These are phyloP conservation scores for Sinelater perroti DNA, from an alignment of 2,888 invertebrate species.

Conservation along the genomic window DNA sequence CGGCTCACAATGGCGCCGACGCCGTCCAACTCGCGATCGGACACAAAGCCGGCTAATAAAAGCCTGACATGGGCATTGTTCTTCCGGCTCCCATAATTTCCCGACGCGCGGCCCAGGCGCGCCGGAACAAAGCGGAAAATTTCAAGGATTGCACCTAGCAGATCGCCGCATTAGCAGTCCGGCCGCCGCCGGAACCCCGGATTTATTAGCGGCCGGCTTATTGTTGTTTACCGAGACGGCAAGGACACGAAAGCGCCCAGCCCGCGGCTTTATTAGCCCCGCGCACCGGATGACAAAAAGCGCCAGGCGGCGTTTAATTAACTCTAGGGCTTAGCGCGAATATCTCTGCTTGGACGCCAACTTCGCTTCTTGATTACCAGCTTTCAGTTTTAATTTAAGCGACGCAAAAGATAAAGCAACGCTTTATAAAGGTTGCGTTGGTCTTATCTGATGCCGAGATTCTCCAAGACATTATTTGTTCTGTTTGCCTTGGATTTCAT, in stretches of 20 bases:
- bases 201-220: constrained; percentile 5
- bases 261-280: not conserved
- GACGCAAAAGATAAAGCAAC: no score
- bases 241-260: not conserved
- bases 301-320: not conserved
- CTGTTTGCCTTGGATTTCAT: no score
- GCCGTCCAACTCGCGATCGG: constrained; percentile 19
- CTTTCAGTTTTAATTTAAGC: no score
- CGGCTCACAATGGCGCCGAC: no score
- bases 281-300: not conserved
- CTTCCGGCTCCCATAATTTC: constrained; percentile 23
- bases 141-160: constrained; percentile 25
- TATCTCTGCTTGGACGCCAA: no score
- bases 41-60: constrained; percentile 25
- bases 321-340: no score
- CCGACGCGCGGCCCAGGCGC: constrained; percentile 23
- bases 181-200: not conserved
- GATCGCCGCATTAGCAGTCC: not conserved
- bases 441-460: no score
- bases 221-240: not conserved
- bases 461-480: no score
- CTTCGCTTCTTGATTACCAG: no score
- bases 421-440: no score
- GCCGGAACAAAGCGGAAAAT: constrained; percentile 13
- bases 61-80: constrained; percentile 27